These are phyloP conservation scores for Isichthys henryi DNA, from an alignment of 2,113 vertebrate species.

Conservation along the genomic window DNA sequence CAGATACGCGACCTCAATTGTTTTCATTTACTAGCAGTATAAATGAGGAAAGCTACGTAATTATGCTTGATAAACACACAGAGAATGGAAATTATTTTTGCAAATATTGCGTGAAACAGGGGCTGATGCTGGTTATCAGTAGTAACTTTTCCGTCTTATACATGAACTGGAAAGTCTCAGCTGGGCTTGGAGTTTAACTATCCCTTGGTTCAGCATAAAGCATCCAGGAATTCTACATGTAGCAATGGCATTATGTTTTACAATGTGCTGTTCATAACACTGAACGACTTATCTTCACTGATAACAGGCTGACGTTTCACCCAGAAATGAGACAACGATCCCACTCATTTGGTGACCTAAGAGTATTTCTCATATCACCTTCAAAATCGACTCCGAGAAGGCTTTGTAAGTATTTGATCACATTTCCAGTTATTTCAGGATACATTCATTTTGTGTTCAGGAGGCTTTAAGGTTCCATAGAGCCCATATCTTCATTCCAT, in stretches of 20 bases:
- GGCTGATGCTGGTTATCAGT: background rate
- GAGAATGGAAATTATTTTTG: background rate
- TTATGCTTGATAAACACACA: background rate
- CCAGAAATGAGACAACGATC: background rate
- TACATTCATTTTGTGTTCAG: background rate
- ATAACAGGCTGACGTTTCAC: background rate
- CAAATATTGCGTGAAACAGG: background rate
- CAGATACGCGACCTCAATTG: background rate
- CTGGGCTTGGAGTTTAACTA: background rate
- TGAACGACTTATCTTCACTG: background rate
- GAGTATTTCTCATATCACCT: background rate
- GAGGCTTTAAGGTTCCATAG: background rate
- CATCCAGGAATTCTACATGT: background rate
- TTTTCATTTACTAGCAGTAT: background rate
- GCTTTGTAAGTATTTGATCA: background rate
- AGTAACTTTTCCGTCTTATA: background rate
- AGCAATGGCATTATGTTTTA: background rate
- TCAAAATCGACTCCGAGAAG: background rate
- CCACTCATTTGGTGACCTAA: background rate
- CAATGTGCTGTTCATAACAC: background rate
- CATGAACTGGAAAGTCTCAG: background rate
- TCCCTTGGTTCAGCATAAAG: background rate
- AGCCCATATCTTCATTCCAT: background rate
- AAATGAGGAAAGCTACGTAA: background rate
- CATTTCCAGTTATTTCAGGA: background rate